A percentile compares a stretch with the other conserved stretches of the same genome.
phyloP scores from a whole-genome alignment of 2,113 vertebrate species.

The Ranitomeya variabilis region DNA sequence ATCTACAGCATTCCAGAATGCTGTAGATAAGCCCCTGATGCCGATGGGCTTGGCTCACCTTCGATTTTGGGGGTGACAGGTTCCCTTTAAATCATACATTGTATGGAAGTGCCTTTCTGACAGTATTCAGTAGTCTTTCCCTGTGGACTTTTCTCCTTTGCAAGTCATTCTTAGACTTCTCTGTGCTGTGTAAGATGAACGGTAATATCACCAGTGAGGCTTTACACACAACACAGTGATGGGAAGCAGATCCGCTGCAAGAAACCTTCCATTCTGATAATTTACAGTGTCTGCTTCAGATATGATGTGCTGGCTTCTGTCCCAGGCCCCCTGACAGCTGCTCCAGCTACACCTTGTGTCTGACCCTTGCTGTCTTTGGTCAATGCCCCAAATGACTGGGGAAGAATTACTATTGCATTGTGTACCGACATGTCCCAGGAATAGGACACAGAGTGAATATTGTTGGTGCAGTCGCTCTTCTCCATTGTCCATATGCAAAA shows the following conservation, averaged over 20 bases:
- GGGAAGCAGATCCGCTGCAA: constrained; percentile 28
- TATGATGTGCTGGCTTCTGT: constrained; percentile 17
- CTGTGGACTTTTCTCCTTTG: neutral
- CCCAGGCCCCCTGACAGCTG: neutral
- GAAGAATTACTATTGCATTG: neutral
- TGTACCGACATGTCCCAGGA: neutral
- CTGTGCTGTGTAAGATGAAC: neutral
- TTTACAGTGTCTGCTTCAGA: constrained; percentile 35
- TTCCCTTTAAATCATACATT: neutral
- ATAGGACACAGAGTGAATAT: neutral
- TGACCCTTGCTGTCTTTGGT: neutral
- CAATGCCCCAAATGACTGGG: neutral
- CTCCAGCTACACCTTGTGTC: neutral
- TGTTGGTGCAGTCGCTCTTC: neutral
- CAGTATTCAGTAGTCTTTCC: neutral
- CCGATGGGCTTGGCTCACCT: too few relatives aligned
- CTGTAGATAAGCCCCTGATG: too few relatives aligned
- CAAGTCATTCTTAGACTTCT: neutral
- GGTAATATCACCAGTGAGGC: neutral
- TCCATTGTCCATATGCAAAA: neutral
- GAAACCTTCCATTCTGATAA: constrained; percentile 6
- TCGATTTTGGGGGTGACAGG: too few relatives aligned
- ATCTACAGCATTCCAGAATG: too few relatives aligned
- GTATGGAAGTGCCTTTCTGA: neutral
- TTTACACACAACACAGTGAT: neutral